Evolutionary conservation across 2,888 invertebrate species (phyloP).

Genomic region (Falcaria lacertinaria): DNA sequence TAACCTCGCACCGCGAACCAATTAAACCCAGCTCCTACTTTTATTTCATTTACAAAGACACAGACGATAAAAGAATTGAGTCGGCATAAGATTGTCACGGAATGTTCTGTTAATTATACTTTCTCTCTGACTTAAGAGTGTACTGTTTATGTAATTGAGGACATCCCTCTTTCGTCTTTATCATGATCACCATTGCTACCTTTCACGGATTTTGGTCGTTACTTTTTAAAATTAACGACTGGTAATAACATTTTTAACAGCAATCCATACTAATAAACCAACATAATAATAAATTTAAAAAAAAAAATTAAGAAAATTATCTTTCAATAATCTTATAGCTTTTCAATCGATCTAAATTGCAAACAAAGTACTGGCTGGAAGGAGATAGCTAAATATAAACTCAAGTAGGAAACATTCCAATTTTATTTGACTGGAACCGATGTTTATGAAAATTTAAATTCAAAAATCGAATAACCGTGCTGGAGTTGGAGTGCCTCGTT

Average conservation of each 20-base stretch:
- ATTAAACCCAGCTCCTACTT: slow-evolving; percentile 49
- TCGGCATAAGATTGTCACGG: slow-evolving; percentile 26
- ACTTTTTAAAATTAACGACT: too few species aligned
- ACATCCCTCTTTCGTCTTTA: not conserved
- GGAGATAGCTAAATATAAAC: not conserved
- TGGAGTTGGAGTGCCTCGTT: slow-evolving; percentile 32
- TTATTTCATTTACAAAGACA: slow-evolving; percentile 46
- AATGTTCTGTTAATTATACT: slow-evolving; percentile 2
- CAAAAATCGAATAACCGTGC: slow-evolving; percentile 40
- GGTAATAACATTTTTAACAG: too few species aligned
- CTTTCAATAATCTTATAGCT: too few species aligned
- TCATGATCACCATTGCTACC: too few species aligned
- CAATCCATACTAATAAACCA: too few species aligned
- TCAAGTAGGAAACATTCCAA: not conserved
- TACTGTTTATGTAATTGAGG: not conserved
- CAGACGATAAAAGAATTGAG: slow-evolving; percentile 27
- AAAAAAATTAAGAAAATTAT: too few species aligned
- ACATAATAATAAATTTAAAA: too few species aligned
- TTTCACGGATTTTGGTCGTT: too few species aligned
- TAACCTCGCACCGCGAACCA: slow-evolving; percentile 43
- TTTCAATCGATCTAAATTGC: not conserved
- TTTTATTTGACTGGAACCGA: slow-evolving; percentile 23
- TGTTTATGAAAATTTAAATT: slow-evolving; percentile 45
- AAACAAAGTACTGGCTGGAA: not conserved
- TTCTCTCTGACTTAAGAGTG: not conserved